Conservation (phyloP, 2,113 vertebrate species). For the Strix uralensis region DNA sequence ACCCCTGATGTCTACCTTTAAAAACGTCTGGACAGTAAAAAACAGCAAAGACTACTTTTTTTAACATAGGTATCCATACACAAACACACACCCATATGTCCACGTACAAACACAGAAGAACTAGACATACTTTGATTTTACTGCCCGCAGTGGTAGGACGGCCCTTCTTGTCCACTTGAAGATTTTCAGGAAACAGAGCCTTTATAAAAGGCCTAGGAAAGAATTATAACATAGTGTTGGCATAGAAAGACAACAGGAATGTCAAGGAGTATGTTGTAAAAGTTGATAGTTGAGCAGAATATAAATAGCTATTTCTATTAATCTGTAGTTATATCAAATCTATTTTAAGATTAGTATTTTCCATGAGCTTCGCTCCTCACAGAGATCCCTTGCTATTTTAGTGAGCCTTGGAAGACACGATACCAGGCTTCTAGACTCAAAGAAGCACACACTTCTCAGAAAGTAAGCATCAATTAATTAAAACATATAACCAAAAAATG, state of each 20-base stretch:
- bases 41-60: not conserved
- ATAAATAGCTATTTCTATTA: conserved; percentile 15
- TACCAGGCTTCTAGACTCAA: not conserved
- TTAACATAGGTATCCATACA: not conserved
- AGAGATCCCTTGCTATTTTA: not conserved
- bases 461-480: not conserved
- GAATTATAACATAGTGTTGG: not conserved
- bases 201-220: conserved; percentile 91
- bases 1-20: not conserved
- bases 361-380: not conserved
- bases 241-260: not conserved
- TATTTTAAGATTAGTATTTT: conserved; percentile 8
- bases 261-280: not conserved
- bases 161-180: conserved; percentile 96
- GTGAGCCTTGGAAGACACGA: not conserved
- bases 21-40: not conserved
- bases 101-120: not conserved
- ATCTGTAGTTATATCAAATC: not conserved
- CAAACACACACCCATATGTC: not conserved
- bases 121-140: conserved; percentile 92
- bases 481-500: not conserved
- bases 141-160: conserved; percentile 94
- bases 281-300: conserved; percentile 6
- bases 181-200: conserved; percentile 91
- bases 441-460: not conserved